Percentiles rank a stretch among this genome's conserved stretches.
These are phyloP conservation scores for Spodoptera frugiperda DNA, from an alignment of 1,140 invertebrate genomes.

Conservation along the genomic window DNA sequence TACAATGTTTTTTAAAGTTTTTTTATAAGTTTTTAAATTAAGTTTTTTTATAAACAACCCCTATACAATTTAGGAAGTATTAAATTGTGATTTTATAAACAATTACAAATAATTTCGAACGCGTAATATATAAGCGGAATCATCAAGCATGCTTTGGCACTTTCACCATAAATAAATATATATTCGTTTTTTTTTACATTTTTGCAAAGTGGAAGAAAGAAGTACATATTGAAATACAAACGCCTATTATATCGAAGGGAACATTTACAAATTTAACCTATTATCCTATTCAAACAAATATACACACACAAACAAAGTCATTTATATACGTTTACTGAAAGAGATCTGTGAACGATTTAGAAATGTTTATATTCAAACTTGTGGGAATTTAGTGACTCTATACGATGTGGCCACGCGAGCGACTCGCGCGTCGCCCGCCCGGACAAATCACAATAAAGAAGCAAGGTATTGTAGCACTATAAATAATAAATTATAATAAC, in stretches of 20 bases:
- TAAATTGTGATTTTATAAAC: slow-evolving; percentile 21
- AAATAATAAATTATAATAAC: slow-evolving; percentile 44
- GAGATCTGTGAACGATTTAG: slow-evolving; percentile 65
- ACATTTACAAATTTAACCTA: slow-evolving; percentile 83
- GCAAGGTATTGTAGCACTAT: slow-evolving; percentile 23
- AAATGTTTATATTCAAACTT: slow-evolving; percentile 2
- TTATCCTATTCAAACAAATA: slow-evolving; percentile 80
- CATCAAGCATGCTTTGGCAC: slow-evolving; percentile 77
- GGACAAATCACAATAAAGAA: slow-evolving; percentile 26
- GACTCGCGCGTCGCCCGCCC: background rate
- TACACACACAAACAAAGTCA: slow-evolving; percentile 76
- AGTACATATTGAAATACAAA: slow-evolving; percentile 51
- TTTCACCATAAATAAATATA: slow-evolving; percentile 68
- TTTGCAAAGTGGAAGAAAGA: slow-evolving; percentile 64
- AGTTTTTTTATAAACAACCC: slow-evolving; percentile 29
- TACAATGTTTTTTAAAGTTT: background rate
- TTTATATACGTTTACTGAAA: slow-evolving; percentile 57
- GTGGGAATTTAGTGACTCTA: slow-evolving; percentile 1
- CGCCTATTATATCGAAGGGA: slow-evolving; percentile 58
- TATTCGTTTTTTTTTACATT: slow-evolving; percentile 58
- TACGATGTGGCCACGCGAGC: background rate
- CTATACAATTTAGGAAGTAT: slow-evolving; percentile 21
- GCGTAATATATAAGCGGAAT: slow-evolving; percentile 53
- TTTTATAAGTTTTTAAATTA: no score
- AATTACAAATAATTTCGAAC: slow-evolving; percentile 40